Conservation (phyloP, 1,140 invertebrate genomes). For the Pollicipes pollicipes region DNA sequence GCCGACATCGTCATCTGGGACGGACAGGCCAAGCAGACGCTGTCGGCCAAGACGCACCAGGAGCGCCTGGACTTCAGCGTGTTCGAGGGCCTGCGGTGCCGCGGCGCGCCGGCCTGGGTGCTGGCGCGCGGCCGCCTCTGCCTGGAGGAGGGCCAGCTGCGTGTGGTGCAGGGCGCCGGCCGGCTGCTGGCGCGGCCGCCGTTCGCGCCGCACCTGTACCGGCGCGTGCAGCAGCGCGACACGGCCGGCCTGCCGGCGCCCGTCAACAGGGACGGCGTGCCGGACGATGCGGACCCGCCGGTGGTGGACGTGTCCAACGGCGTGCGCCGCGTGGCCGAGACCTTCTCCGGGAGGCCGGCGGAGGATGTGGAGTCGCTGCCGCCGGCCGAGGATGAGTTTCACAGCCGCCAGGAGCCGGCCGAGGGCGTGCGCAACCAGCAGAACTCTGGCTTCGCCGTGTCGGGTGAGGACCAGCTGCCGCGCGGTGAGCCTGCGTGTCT, state of each 20-base stretch:
- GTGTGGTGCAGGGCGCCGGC: conserved; percentile 71
- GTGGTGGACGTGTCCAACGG: background rate
- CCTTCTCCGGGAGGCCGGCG: background rate
- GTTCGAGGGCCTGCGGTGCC: conserved; percentile 50
- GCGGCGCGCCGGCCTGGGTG: conserved; percentile 74
- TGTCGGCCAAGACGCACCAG: conserved; percentile 79
- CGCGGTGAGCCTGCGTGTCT: too few relatives aligned
- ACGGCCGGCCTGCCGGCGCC: conserved; percentile 16
- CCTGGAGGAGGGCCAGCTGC: conserved; percentile 69
- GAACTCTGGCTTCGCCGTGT: conserved; percentile 10
- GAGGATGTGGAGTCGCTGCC: background rate
- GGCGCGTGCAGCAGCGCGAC: conserved; percentile 35
- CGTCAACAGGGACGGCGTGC: background rate
- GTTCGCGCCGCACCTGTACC: conserved; percentile 46
- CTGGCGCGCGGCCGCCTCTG: conserved; percentile 78
- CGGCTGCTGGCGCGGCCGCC: conserved; percentile 46
- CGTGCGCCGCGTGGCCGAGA: conserved; percentile 1
- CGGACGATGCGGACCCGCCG: background rate
- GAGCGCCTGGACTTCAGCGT: conserved; percentile 94
- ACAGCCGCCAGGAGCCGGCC: conserved; percentile 7
- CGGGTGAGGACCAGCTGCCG: too few relatives aligned
- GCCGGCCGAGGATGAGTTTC: conserved; percentile 6
- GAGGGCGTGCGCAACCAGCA: conserved; percentile 14
- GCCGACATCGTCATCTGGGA: conserved; percentile 98
- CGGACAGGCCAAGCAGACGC: conserved; percentile 57